These are phyloP conservation scores for Bovichtus variegatus DNA, from an alignment of 2,797 vertebrate species.

Conservation along the genomic window DNA sequence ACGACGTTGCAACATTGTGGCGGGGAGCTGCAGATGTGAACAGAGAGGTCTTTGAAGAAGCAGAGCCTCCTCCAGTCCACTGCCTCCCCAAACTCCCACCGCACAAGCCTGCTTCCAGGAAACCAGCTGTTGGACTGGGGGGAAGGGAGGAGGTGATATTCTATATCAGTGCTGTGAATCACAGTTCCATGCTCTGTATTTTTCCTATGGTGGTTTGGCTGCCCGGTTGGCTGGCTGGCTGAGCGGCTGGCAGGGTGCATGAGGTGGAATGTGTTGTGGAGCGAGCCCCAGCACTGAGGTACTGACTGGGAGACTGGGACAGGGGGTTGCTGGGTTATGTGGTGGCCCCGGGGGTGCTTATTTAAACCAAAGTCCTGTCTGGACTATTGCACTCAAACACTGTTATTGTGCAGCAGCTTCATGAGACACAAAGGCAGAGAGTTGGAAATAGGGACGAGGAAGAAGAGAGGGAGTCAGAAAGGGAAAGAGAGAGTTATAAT, in stretches of 20 bases:
- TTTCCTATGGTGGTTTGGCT: conserved; percentile 81
- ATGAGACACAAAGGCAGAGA: conserved; percentile 70
- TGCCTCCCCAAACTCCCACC: conserved; percentile 61
- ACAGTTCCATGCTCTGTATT: conserved; percentile 83
- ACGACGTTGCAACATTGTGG: conserved; percentile 53
- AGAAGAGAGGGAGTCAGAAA: conserved; percentile 42
- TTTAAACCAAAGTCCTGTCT: conserved; percentile 84
- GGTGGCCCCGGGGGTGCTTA: conserved; percentile 76
- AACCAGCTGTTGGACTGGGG: conserved; percentile 82
- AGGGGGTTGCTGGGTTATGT: conserved; percentile 78
- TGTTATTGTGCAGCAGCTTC: conserved; percentile 82
- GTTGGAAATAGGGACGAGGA: conserved; percentile 56
- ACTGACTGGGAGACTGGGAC: conserved; percentile 67
- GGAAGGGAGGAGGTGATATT: conserved; percentile 81
- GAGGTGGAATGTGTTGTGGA: conserved; percentile 78
- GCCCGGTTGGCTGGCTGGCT: conserved; percentile 67
- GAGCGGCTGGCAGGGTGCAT: conserved; percentile 62
- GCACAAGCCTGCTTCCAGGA: conserved; percentile 81
- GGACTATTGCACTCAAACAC: conserved; percentile 78
- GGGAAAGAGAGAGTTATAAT: conserved; percentile 48
- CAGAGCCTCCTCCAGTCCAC: conserved; percentile 50
- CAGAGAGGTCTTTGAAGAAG: conserved; percentile 69
- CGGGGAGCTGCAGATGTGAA: conserved; percentile 62
- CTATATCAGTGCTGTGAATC: conserved; percentile 86
- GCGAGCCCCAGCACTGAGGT: conserved; percentile 59